Base-by-base conservation (phyloP, 2,888 invertebrate species). In the Ernsta delagoae region DNA sequence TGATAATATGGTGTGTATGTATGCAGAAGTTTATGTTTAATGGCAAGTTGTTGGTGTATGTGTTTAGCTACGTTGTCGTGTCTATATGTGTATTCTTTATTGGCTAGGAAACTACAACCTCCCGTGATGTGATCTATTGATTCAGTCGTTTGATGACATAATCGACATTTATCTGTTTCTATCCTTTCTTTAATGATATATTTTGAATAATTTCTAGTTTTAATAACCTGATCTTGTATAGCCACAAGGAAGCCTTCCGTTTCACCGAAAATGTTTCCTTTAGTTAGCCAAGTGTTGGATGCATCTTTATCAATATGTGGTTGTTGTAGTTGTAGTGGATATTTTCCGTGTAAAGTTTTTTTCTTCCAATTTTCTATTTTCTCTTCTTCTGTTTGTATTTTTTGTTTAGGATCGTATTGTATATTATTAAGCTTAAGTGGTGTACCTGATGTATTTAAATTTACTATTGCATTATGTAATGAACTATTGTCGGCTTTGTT, bases 41-140 rank as follows among this genome's bases (percentile, higher is more conserved):
- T 48, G n/a, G 48, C 48, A 48, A 48, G n/a, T n/a, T 48, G 45
- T 45, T 45, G 45, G 45, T 45, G 45, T n/a, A 45, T 45, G n/a
- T 45, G 45, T 45, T 45, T 45, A 45, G 45, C 45, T 45, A 45
- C 45, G n/a, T 45, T 45, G n/a, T 45, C 45, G n/a, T 45, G 45
- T 45, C 45, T 45, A n/a, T 45, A 45, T 11, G 45, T 45, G n/a
- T 45, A 45, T 45, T 45, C 45, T 45, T 45, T 45, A 45, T n/a
- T 45, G 11, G 45, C 45, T n/a, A 45, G 45, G 45, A n/a, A 3
- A 45, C 45, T 45, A 11, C 45, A 45, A 11, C 45, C 45, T n/a
- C 45, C 45, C 2, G 45, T 45, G 45, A 45, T 45, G 45, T 45
- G 45, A 45, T 45, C 45, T 45, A 45, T 45, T 45, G 45, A 11